A percentile compares a stretch with the other conserved stretches of the same genome.
Evolutionary conservation across 2,888 invertebrate species (phyloP).

Genomic region (Seira sanloemensis): DNA sequence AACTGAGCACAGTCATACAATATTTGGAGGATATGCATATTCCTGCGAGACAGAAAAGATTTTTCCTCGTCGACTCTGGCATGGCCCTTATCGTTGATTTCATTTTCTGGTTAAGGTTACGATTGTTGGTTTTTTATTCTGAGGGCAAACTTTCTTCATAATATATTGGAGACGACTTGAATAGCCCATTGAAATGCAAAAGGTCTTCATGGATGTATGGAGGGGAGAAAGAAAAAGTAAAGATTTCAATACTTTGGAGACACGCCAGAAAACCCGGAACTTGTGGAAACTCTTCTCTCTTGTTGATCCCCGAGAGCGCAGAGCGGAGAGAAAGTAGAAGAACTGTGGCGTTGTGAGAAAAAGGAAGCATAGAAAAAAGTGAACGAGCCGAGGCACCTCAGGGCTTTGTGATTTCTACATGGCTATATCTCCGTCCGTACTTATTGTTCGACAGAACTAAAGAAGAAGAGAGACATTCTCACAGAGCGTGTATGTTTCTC

Average conservation of each 20-base stretch:
- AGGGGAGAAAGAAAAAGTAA: slow-evolving; percentile 42
- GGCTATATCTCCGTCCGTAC: slow-evolving; percentile 25
- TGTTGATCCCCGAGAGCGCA: slow-evolving; percentile 63
- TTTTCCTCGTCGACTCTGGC: neutral
- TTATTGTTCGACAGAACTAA: slow-evolving; percentile 1
- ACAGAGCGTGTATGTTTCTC: slow-evolving; percentile 21
- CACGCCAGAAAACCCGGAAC: slow-evolving; percentile 68
- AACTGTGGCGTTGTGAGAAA: neutral
- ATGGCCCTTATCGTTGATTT: neutral
- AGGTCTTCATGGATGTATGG: slow-evolving; percentile 53
- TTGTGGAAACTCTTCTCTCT: slow-evolving; percentile 66
- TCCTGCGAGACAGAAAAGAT: neutral
- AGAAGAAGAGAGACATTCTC: slow-evolving; percentile 1
- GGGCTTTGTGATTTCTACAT: slow-evolving; percentile 59
- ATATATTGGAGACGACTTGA: slow-evolving; percentile 63
- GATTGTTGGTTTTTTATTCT: slow-evolving; percentile 56
- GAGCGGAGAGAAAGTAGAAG: slow-evolving; percentile 18
- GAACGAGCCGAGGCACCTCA: slow-evolving; percentile 60
- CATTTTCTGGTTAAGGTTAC: slow-evolving; percentile 52
- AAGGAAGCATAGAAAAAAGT: slow-evolving; percentile 42
- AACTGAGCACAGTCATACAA: too few relatives aligned
- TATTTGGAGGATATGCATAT: slow-evolving; percentile 1
- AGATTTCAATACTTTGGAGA: slow-evolving; percentile 63
- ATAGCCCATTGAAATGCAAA: slow-evolving; percentile 65
- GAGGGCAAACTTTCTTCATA: slow-evolving; percentile 58